Evolutionary conservation across 2,888 invertebrate species (phyloP).

Genomic region (Meteorus cinctellus): DNA sequence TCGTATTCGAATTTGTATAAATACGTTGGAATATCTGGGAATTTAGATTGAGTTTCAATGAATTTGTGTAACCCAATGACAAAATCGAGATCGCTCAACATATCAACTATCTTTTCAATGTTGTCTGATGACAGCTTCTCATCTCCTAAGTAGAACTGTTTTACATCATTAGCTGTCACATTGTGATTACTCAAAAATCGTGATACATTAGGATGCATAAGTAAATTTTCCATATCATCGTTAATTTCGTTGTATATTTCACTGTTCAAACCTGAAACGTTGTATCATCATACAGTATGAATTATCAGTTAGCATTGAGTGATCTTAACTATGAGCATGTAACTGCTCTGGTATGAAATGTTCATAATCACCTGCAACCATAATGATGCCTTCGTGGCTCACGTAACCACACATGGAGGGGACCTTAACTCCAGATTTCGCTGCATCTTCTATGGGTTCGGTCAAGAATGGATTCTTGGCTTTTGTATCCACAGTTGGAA

Average conservation of each 20-base stretch:
- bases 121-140: conserved; percentile 20
- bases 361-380: conserved; percentile 12
- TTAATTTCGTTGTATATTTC: background rate
- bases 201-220: conserved; percentile 26
- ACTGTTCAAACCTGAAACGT: background rate
- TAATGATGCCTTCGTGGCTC: conserved; percentile 26
- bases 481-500: conserved; percentile 26
- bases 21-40: conserved; percentile 18
- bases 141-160: conserved; percentile 23
- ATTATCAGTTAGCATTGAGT: background rate
- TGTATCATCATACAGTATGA: background rate
- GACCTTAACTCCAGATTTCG: conserved; percentile 30
- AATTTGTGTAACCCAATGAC: conserved; percentile 30
- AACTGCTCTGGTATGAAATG: background rate
- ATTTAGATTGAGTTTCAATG: conserved; percentile 22
- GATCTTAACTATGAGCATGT: background rate
- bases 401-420: conserved; percentile 34
- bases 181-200: background rate
- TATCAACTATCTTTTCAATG: conserved; percentile 1
- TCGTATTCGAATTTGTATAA: conserved; percentile 34
- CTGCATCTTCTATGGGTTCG: conserved; percentile 21
- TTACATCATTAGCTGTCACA: conserved; percentile 8
- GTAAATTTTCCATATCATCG: background rate
- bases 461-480: conserved; percentile 24
- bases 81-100: conserved; percentile 6